Percentiles rank a stretch among this genome's conserved stretches.
Evolutionary conservation across 2,797 vertebrate genomes (phyloP).

Genomic region (Dromococcyx pavoninus): DNA sequence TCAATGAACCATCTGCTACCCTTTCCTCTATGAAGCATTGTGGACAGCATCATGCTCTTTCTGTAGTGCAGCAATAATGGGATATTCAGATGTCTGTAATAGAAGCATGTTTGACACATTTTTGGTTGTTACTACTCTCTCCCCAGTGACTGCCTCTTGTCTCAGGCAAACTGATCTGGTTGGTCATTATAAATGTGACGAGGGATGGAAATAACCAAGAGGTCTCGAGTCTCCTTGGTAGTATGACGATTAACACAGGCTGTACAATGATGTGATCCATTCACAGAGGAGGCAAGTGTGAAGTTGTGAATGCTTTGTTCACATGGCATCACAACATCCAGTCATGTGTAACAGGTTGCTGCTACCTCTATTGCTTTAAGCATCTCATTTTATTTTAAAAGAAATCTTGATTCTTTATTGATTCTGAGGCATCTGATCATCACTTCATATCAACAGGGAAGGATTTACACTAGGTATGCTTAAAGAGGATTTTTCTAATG

Average conservation of each 20-base stretch:
- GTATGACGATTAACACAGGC: rapidly evolving
- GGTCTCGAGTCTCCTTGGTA: not conserved
- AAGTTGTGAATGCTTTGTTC: not conserved
- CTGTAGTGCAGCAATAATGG: not conserved
- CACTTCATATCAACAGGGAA: not conserved
- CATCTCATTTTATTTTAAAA: not conserved
- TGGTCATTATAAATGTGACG: not conserved
- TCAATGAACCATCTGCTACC: not conserved
- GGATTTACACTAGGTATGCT: not conserved
- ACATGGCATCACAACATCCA: not conserved
- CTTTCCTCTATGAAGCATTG: not conserved
- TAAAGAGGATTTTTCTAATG: not conserved
- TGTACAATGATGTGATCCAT: not conserved
- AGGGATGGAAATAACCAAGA: not conserved
- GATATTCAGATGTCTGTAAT: not conserved
- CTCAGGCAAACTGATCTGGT: not conserved
- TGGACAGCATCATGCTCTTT: not conserved
- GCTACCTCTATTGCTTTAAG: not conserved
- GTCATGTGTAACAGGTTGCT: not conserved
- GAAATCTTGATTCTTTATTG: not conserved
- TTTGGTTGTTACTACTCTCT: not conserved
- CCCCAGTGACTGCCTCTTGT: not conserved
- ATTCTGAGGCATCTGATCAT: not conserved
- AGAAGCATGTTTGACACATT: not conserved
- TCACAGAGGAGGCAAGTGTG: not conserved